Conservation (phyloP, 2,888 invertebrate genomes). For the Acanthosepion lycidas region DNA sequence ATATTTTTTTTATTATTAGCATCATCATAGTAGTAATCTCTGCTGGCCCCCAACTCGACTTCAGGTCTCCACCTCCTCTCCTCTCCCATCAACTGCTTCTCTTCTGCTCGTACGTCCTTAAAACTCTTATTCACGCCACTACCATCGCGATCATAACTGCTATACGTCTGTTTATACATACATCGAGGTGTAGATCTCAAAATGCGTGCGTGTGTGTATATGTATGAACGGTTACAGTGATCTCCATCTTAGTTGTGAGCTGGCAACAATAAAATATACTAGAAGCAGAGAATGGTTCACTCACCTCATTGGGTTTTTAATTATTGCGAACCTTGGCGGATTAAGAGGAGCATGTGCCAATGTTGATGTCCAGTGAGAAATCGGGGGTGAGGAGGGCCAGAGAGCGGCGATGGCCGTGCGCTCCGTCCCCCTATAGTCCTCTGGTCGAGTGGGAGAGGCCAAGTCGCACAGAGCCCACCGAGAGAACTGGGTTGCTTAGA, state of each 20-base stretch:
- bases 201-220: background rate
- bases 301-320: conserved; percentile 46
- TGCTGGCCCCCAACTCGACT: background rate
- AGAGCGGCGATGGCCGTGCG: conserved; percentile 22
- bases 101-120: background rate
- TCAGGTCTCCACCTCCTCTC: background rate
- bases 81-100: background rate
- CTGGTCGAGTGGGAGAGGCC: conserved; percentile 11
- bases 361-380: conserved; percentile 13
- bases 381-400: conserved; percentile 33
- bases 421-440: conserved; percentile 18
- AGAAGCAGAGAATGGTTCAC: conserved; percentile 38
- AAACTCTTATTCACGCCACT: background rate
- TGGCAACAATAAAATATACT: conserved; percentile 41
- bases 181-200: background rate
- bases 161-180: background rate
- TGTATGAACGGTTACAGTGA: background rate
- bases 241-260: conserved; percentile 39
- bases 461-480: conserved; percentile 21
- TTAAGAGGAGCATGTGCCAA: conserved; percentile 35
- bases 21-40: conserved; percentile 33
- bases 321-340: conserved; percentile 40
- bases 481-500: conserved; percentile 20
- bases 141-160: background rate
- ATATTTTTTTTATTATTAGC: conserved; percentile 3